These are phyloP conservation scores for Oncorhynchus keta DNA, from an alignment of 2,113 vertebrate species.

Conservation along the genomic window DNA sequence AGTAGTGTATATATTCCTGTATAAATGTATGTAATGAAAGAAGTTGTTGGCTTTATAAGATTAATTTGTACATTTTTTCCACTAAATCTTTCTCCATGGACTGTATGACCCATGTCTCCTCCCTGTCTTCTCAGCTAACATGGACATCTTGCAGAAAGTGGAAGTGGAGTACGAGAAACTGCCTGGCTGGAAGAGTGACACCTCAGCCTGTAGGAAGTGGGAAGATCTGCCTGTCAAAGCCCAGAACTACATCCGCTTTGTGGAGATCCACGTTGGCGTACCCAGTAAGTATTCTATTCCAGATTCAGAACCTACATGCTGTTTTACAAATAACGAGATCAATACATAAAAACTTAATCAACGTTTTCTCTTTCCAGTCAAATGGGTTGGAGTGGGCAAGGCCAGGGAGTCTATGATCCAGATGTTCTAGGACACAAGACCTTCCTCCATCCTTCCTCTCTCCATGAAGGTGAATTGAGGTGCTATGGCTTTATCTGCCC, in stretches of 20 bases:
- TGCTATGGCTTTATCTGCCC: background rate
- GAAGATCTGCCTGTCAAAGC: constrained; percentile 87
- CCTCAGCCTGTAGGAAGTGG: constrained; percentile 80
- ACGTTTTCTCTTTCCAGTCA: background rate
- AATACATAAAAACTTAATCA: background rate
- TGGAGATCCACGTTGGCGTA: constrained; percentile 84
- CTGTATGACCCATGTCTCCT: background rate
- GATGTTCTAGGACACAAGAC: constrained; percentile 2
- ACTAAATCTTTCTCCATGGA: background rate
- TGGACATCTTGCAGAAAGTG: constrained; percentile 85
- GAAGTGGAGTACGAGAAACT: constrained; percentile 87
- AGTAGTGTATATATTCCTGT: too few species aligned
- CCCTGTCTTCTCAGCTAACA: constrained; percentile 72
- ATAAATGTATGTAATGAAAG: too few species aligned
- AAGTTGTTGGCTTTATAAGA: too few species aligned
- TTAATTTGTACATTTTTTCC: too few species aligned
- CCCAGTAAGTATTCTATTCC: constrained; percentile 66
- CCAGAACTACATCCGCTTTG: constrained; percentile 83
- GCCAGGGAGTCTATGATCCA: constrained; percentile 19
- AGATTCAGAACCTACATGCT: background rate
- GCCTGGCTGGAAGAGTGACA: constrained; percentile 85
- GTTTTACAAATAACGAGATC: too few species aligned
- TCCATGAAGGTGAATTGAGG: background rate
- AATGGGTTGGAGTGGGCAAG: constrained; percentile 12
- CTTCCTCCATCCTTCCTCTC: background rate